Percentiles rank a stretch among this genome's conserved stretches.
These are phyloP conservation scores for Emys orbicularis DNA, from an alignment of 2,797 vertebrate genomes.

Conservation along the genomic window DNA sequence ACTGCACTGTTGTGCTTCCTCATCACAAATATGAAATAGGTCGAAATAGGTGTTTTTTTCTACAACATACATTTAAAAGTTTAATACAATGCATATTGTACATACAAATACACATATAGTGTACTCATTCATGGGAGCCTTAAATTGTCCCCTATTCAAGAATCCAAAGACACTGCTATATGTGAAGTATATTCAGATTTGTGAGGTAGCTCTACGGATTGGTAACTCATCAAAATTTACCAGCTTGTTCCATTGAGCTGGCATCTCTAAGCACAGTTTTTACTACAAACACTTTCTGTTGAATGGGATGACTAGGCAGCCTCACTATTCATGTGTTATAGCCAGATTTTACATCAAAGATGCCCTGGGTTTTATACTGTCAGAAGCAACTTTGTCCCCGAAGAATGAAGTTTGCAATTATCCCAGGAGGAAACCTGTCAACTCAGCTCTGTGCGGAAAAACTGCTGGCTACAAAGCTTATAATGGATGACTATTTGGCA, in stretches of 20 bases:
- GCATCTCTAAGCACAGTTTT: constrained; percentile 58
- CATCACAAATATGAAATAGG: fast-evolving
- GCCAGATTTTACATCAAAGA: constrained; percentile 75
- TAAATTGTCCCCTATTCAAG: constrained; percentile 37
- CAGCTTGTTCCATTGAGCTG: constrained; percentile 51
- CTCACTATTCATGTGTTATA: constrained; percentile 65
- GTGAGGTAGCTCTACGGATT: constrained; percentile 45
- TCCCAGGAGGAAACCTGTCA: constrained; percentile 73
- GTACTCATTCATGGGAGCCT: fast-evolving
- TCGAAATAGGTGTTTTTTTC: not conserved
- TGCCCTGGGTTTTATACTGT: constrained; percentile 73
- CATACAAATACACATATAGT: constrained; percentile 14
- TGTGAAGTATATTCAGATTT: not conserved
- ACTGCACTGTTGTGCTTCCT: not conserved
- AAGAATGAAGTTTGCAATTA: constrained; percentile 72
- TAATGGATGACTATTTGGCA: constrained; percentile 65
- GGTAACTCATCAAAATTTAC: constrained; percentile 57
- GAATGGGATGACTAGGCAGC: constrained; percentile 53
- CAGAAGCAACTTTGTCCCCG: constrained; percentile 74
- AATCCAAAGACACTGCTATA: constrained; percentile 24
- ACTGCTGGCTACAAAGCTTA: constrained; percentile 66
- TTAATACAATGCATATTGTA: not conserved
- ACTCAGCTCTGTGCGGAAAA: constrained; percentile 70
- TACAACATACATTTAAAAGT: not conserved
- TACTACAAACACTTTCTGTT: constrained; percentile 47